Percentiles rank a stretch among this genome's conserved stretches.
These are phyloP conservation scores for Pollenia griseotomentosa DNA, from an alignment of 2,888 invertebrate genomes.

Conservation along the genomic window DNA sequence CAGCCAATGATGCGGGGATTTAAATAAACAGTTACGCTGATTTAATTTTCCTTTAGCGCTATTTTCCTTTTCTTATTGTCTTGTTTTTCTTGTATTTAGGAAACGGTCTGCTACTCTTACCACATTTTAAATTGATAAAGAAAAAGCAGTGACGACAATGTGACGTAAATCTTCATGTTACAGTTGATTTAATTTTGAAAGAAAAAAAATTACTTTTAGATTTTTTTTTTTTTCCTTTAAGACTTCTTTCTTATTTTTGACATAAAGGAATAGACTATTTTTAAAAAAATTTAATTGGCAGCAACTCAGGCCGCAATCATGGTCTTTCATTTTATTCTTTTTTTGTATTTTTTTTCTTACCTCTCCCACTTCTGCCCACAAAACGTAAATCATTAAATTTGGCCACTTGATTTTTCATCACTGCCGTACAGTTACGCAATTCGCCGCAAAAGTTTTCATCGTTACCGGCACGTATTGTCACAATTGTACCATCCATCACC, in stretches of 20 bases:
- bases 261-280: background rate
- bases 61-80: slow-evolving; percentile 40
- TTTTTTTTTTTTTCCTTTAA: slow-evolving; percentile 10
- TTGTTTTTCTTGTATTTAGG: too few relatives aligned
- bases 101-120: background rate
- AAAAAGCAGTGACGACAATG: slow-evolving; percentile 78
- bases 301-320: slow-evolving; percentile 67
- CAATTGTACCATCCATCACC: slow-evolving; percentile 96
- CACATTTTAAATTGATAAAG: slow-evolving; percentile 38
- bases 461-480: slow-evolving; percentile 97
- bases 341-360: slow-evolving; percentile 86
- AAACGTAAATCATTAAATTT: slow-evolving; percentile 99
- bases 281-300: slow-evolving; percentile 72
- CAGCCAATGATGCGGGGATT: slow-evolving; percentile 79
- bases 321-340: slow-evolving; percentile 36
- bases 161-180: slow-evolving; percentile 64
- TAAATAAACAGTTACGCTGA: slow-evolving; percentile 83
- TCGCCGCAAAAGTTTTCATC: slow-evolving; percentile 99
- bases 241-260: slow-evolving; percentile 64
- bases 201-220: background rate
- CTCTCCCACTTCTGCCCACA: slow-evolving; percentile 98
- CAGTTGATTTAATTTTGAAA: slow-evolving; percentile 66
- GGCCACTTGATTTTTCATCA: slow-evolving; percentile 98
- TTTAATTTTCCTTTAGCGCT: slow-evolving; percentile 78
- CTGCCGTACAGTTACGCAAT: slow-evolving; percentile 95